Conservation (phyloP, 1,140 invertebrate genomes). For the Centruroides vittatus region DNA sequence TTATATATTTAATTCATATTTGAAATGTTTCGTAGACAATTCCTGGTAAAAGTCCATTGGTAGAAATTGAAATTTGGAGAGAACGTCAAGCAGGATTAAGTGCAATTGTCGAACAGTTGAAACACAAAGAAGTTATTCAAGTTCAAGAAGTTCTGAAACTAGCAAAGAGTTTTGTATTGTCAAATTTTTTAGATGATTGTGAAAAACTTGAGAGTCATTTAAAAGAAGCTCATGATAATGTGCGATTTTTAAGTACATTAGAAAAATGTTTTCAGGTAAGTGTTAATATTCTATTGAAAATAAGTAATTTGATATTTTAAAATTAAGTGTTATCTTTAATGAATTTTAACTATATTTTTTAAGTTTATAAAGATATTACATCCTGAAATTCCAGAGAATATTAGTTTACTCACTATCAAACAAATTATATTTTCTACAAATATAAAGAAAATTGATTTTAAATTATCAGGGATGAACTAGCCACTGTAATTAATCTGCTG, state of each 20-base stretch:
- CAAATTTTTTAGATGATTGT: constrained; percentile 37
- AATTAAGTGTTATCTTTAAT: too few species aligned
- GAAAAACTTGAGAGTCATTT: constrained; percentile 49
- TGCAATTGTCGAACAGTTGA: constrained; percentile 60
- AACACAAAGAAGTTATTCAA: constrained; percentile 46
- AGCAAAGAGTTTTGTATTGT: constrained; percentile 32
- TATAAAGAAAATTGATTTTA: too few species aligned
- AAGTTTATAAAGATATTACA: too few species aligned
- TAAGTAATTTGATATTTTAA: too few species aligned
- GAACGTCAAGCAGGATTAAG: constrained; percentile 57
- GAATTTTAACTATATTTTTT: too few species aligned
- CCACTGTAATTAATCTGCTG: too few species aligned
- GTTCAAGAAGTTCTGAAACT: constrained; percentile 41
- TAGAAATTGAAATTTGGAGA: constrained; percentile 69
- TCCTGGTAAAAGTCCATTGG: constrained; percentile 54
- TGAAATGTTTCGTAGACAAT: constrained; percentile 24
- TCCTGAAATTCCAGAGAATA: too few species aligned
- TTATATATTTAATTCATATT: neutral
- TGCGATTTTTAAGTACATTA: constrained; percentile 64
- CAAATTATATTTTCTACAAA: too few species aligned
- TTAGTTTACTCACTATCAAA: too few species aligned
- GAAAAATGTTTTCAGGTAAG: constrained; percentile 60
- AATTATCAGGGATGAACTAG: too few species aligned
- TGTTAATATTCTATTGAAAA: neutral
- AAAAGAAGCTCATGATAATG: constrained; percentile 65